Evolutionary conservation across 2,888 invertebrate species (phyloP).

Genomic region (Cecidostiba fungosa): DNA sequence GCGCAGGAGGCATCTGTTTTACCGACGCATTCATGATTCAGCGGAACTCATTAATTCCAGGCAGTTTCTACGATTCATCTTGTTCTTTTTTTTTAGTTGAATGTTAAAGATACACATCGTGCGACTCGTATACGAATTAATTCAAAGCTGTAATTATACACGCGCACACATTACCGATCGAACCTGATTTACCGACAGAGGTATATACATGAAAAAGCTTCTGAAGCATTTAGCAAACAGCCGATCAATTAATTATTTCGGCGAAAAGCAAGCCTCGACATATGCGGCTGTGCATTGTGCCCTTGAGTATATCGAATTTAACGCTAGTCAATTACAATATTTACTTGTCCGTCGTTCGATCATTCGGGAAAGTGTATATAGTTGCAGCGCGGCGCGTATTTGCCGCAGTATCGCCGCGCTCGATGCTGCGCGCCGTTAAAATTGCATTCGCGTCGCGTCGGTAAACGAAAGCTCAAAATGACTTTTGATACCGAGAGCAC

Average conservation of each 20-base stretch:
- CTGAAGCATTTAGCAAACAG: neutral
- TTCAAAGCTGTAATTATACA: neutral
- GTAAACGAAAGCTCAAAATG: neutral
- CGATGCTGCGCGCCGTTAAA: slow-evolving; percentile 15
- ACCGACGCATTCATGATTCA: slow-evolving; percentile 2
- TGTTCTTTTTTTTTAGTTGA: neutral
- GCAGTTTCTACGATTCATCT: neutral
- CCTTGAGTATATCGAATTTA: slow-evolving; percentile 7
- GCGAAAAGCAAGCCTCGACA: neutral
- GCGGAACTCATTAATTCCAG: neutral
- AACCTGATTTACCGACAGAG: neutral
- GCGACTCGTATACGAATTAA: neutral
- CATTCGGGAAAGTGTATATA: slow-evolving; percentile 5
- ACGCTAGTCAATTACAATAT: slow-evolving; percentile 36
- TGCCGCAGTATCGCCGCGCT: neutral
- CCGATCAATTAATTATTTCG: slow-evolving; percentile 21
- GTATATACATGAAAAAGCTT: neutral
- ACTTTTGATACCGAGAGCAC: neutral
- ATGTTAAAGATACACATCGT: neutral
- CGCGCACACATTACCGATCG: no score
- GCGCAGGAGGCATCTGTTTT: neutral
- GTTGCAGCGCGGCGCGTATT: neutral
- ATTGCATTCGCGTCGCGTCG: slow-evolving; percentile 28
- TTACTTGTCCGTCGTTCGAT: slow-evolving; percentile 28
- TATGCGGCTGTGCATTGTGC: neutral